Evolutionary conservation across 2,888 invertebrate species (phyloP).

Genomic region (Drosophila leonis): DNA sequence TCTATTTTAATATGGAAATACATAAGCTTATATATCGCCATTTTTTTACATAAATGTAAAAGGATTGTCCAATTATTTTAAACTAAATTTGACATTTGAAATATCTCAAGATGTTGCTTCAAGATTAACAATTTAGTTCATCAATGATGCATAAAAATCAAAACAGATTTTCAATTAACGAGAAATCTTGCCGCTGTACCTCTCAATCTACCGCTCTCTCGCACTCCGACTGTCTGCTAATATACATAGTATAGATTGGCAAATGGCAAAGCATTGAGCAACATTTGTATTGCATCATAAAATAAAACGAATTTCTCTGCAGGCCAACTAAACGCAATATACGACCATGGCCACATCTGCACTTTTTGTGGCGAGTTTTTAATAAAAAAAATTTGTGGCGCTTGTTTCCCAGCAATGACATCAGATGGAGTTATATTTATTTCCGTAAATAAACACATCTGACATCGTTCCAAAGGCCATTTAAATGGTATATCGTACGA

Average conservation of each 20-base stretch:
- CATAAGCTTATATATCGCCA: constrained; percentile 21
- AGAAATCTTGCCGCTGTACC: constrained; percentile 4
- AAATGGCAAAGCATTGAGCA: constrained; percentile 22
- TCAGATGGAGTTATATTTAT: constrained; percentile 24
- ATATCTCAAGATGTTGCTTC: constrained; percentile 7
- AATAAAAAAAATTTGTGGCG: constrained; percentile 51
- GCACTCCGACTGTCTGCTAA: neutral
- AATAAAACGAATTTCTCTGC: constrained; percentile 34
- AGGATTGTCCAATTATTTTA: constrained; percentile 45
- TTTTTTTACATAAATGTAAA: constrained; percentile 30
- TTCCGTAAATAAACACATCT: constrained; percentile 34
- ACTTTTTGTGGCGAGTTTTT: constrained; percentile 44
- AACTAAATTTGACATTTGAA: constrained; percentile 26
- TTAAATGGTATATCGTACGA: neutral
- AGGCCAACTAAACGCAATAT: constrained; percentile 20
- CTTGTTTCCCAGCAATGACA: constrained; percentile 32
- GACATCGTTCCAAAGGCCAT: neutral
- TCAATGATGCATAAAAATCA: constrained; percentile 51
- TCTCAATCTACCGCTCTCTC: neutral
- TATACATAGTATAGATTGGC: constrained; percentile 15
- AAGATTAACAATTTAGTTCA: constrained; percentile 39
- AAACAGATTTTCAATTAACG: constrained; percentile 66
- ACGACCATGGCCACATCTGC: constrained; percentile 9
- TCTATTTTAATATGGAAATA: constrained; percentile 51
- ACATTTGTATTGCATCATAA: constrained; percentile 57